phyloP scores from a whole-genome alignment of 2,888 invertebrate species.

The Bugula neritina region DNA sequence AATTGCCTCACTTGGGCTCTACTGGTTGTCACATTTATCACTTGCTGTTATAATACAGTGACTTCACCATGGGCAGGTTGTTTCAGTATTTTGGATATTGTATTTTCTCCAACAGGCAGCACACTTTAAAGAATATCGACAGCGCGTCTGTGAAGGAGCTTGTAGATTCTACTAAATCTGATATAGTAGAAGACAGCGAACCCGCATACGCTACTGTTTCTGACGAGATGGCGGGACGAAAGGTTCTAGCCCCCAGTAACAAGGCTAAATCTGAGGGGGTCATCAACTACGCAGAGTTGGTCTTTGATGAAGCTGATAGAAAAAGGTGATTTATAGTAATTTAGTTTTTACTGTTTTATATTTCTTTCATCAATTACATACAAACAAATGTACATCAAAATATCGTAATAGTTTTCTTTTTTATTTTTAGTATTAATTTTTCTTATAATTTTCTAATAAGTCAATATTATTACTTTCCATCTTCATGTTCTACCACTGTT shows the following conservation, averaged over 20 bases:
- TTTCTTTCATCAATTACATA: too few species aligned
- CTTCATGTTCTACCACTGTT: too few species aligned
- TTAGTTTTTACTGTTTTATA: too few species aligned
- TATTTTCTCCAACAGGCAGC: not conserved
- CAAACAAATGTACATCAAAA: too few species aligned
- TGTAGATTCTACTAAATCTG: not conserved
- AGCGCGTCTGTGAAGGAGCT: not conserved
- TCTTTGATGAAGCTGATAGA: conserved; percentile 7
- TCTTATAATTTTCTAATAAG: too few species aligned
- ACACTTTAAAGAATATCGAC: not conserved
- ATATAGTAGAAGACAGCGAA: not conserved
- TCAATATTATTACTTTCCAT: too few species aligned
- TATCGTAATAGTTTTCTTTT: too few species aligned
- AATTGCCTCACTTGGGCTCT: too few species aligned
- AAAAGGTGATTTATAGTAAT: not conserved
- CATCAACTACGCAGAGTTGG: conserved; percentile 6
- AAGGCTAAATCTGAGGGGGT: conserved; percentile 9
- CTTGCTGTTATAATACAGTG: too few species aligned
- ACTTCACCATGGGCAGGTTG: not conserved
- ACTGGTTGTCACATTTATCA: too few species aligned
- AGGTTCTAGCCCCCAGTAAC: not conserved
- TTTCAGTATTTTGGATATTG: not conserved
- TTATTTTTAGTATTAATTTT: too few species aligned
- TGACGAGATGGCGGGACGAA: not conserved
- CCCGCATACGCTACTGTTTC: conserved; percentile 3